A percentile compares a stretch with the other conserved stretches of the same genome.
Conservation (phyloP, 37 sponge, comb jelly and placozoan genomes). For the Ianthella basta region DNA sequence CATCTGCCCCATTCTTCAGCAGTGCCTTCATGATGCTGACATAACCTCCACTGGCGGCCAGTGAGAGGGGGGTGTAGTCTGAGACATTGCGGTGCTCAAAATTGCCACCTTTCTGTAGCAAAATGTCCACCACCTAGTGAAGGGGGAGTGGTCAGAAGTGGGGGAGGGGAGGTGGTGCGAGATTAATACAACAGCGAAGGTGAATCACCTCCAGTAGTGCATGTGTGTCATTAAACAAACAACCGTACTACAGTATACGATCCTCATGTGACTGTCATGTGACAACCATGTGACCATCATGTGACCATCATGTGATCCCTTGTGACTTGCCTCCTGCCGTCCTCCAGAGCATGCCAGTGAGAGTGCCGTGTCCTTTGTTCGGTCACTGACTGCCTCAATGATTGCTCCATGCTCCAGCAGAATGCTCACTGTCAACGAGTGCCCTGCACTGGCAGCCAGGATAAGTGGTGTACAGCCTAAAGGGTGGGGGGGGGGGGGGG, state of each 20-base stretch:
- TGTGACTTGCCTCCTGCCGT: slow-evolving; percentile 79
- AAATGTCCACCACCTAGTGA: slow-evolving; percentile 82
- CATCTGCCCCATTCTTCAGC: slow-evolving; percentile 79
- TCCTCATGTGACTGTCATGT: too few species aligned
- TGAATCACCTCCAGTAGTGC: not conserved
- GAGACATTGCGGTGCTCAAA: slow-evolving; percentile 92
- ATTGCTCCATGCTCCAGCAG: slow-evolving; percentile 82
- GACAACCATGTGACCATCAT: not conserved
- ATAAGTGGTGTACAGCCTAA: slow-evolving; percentile 79
- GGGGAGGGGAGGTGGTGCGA: not conserved
- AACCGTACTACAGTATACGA: too few species aligned
- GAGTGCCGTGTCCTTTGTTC: slow-evolving; percentile 92
- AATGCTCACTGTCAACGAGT: slow-evolving; percentile 76
- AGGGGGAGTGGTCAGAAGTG: not conserved
- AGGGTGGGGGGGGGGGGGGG: not conserved
- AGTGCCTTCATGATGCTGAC: slow-evolving; percentile 88
- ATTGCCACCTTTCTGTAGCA: slow-evolving; percentile 81
- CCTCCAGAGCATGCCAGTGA: slow-evolving; percentile 91
- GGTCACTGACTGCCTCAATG: slow-evolving; percentile 86
- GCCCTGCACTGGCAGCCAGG: slow-evolving; percentile 81
- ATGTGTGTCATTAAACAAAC: too few species aligned
- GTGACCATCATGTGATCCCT: too few species aligned
- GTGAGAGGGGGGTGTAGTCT: slow-evolving; percentile 91
- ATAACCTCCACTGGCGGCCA: slow-evolving; percentile 91
- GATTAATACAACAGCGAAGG: too few species aligned